These are phyloP conservation scores for Pseudocheirus occidentalis DNA, from an alignment of 2,797 vertebrate species.

Conservation along the genomic window DNA sequence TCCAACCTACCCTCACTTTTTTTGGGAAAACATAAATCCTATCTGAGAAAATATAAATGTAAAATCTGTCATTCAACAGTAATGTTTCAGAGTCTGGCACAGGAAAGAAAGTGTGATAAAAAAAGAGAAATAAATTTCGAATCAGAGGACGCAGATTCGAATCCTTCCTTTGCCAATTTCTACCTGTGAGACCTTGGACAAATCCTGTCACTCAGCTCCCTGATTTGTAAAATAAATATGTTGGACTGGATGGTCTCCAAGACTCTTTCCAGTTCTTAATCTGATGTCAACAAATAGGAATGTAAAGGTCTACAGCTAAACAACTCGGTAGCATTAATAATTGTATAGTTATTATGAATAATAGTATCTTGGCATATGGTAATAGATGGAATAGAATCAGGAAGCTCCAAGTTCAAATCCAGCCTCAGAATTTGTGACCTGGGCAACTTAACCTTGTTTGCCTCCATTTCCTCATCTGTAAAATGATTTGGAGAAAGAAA, in stretches of 20 bases:
- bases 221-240: not conserved
- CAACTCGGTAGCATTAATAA: not conserved
- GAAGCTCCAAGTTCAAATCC: not conserved
- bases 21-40: constrained; percentile 18
- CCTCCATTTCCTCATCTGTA: not conserved
- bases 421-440: not conserved
- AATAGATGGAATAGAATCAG: not conserved
- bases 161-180: not conserved
- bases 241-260: not conserved
- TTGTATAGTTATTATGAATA: not conserved
- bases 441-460: not conserved
- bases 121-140: constrained; percentile 15
- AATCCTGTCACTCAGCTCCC: not conserved
- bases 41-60: constrained; percentile 40
- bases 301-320: not conserved
- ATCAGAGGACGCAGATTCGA: not conserved
- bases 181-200: not conserved
- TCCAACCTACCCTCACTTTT: not conserved
- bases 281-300: not conserved
- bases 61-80: constrained; percentile 3
- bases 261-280: not conserved
- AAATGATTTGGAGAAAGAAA: not conserved
- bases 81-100: constrained; percentile 26
- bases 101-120: not conserved
- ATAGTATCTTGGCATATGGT: not conserved